phyloP scores from a whole-genome alignment of 2,888 invertebrate species.

The Adineta ricciae region DNA sequence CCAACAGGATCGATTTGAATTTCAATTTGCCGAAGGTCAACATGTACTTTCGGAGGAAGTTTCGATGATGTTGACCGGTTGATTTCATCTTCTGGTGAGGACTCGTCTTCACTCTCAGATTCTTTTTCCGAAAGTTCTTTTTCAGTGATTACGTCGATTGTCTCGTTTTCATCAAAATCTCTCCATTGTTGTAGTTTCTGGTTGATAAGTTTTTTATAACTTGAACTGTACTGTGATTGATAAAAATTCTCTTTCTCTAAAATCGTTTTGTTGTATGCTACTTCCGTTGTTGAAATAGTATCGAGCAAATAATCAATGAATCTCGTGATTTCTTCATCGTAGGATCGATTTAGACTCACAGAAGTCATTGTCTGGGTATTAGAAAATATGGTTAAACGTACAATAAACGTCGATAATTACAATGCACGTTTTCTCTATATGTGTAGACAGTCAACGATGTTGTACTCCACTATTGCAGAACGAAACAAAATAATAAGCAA shows the following conservation, averaged over 20 bases:
- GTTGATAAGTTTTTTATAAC: not conserved
- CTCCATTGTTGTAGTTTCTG: slow-evolving; percentile 14
- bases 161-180: not conserved
- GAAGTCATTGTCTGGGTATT: too few relatives aligned
- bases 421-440: too few relatives aligned
- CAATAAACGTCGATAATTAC: too few relatives aligned
- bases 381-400: too few relatives aligned
- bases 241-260: not conserved
- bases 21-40: too few relatives aligned
- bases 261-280: not conserved
- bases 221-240: not conserved
- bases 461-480: too few relatives aligned
- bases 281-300: not conserved
- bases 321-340: not conserved
- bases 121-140: not conserved
- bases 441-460: too few relatives aligned
- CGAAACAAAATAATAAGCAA: too few relatives aligned
- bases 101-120: not conserved
- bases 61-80: not conserved
- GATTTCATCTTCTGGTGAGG: not conserved
- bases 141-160: too few relatives aligned
- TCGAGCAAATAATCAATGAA: not conserved
- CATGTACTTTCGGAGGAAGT: too few relatives aligned
- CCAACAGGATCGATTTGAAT: not conserved
- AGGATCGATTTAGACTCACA: too few relatives aligned